Base-by-base conservation (phyloP, 1,140 invertebrate species). In the Ectropis grisescens region DNA sequence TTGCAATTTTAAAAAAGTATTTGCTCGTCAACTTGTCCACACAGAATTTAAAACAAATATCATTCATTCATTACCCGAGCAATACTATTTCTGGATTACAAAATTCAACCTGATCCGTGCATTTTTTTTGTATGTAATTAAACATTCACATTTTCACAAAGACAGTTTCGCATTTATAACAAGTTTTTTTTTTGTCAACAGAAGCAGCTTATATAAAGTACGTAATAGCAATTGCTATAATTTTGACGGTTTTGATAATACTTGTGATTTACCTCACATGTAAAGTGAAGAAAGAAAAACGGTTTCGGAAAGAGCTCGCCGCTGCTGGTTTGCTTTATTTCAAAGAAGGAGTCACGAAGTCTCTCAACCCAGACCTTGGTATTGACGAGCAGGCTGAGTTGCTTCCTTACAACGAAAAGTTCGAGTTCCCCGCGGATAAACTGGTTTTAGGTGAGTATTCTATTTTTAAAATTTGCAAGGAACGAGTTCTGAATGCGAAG, bases 321-420 rank as follows among this genome's bases (percentile, higher is more conserved):
- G 83, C 84, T 24, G 86, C 88, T 13, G 91, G 90, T 8, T 64
- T 93, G 19, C 80, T 86, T 40, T 87, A 93, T 46, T 95, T 95
- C 53, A 89, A 91, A 46, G 87, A 93, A 60, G 94, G 94, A 0
- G 87, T 89, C 5, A 67, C 91, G 4, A 91, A 90, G 31, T 91
- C 90, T 27, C 85, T 97, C 5, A 97, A 97, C 84, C 94, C 94
- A 0, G 93, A 96, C 6, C 68, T 97, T 10, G 91, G 91, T 0
- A 84, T 98, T 0, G 92, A 93, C 30, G 94, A 97, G 61, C 96
- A 98, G 83, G 95, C 94, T 0, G 93, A 95, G 44, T 81, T 95
- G 11, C 79, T 98, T 25, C 95, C 96, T 0, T 98, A 98, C 45
- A 90, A 98, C 65, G 88, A 89, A 37, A 90, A 89, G 55, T 98